Percentiles rank a stretch among this genome's conserved stretches.
These are phyloP conservation scores for Lineus longissimus DNA, from an alignment of 1,140 invertebrate genomes.

Conservation along the genomic window DNA sequence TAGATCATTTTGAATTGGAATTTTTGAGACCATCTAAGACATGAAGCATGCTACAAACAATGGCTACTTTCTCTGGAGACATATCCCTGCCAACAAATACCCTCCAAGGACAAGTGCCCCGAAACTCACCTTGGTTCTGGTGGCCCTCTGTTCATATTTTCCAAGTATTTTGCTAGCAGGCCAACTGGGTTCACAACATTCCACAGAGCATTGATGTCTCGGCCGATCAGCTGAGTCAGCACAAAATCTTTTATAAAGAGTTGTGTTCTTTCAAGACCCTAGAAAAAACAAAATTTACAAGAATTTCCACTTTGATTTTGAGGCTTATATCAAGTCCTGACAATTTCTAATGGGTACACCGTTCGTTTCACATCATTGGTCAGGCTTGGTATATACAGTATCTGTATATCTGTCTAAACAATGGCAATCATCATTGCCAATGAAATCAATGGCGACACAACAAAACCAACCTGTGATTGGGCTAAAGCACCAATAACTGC, in stretches of 20 bases:
- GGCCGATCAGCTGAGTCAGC: constrained; percentile 71
- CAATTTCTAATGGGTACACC: neutral
- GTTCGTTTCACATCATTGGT: neutral
- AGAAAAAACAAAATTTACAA: constrained; percentile 11
- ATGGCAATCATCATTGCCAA: too few species aligned
- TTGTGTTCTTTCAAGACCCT: constrained; percentile 61
- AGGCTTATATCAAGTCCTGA: neutral
- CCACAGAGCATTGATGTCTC: constrained; percentile 78
- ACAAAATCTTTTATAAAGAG: constrained; percentile 84
- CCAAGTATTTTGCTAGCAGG: constrained; percentile 63
- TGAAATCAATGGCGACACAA: too few species aligned
- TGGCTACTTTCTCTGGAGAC: too few species aligned
- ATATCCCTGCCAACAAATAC: too few species aligned
- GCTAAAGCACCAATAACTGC: constrained; percentile 75
- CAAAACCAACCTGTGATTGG: constrained; percentile 44
- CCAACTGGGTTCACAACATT: constrained; percentile 70
- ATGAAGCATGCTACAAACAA: too few species aligned
- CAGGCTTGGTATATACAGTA: too few species aligned
- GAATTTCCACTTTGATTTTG: neutral
- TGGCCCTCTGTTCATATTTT: constrained; percentile 55
- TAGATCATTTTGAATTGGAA: too few species aligned
- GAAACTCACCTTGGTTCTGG: constrained; percentile 65
- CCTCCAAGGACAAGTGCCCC: too few species aligned
- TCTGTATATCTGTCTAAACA: too few species aligned
- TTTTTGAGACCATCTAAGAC: too few species aligned